Conservation (phyloP, 2,888 invertebrate species). For the Chelonus formosanus region DNA sequence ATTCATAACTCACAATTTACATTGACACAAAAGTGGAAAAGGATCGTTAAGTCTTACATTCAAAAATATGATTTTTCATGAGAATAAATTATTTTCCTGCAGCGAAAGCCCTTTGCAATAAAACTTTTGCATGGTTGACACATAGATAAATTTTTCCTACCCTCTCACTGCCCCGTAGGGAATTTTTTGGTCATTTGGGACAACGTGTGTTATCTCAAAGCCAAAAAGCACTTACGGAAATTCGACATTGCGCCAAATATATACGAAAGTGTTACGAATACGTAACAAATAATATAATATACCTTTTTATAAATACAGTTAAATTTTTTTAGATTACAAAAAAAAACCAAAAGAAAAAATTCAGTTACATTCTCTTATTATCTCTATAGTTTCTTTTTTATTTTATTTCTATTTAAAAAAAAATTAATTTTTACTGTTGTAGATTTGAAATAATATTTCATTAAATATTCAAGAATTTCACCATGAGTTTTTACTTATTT, state of each 20-base stretch:
- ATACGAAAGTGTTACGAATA: constrained; percentile 14
- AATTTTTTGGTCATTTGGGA: constrained; percentile 28
- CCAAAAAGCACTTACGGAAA: constrained; percentile 28
- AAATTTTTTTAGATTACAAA: not conserved
- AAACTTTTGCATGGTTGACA: constrained; percentile 26
- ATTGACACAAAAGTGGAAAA: constrained; percentile 19
- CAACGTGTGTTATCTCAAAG: constrained; percentile 23
- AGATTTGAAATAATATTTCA: too few species aligned
- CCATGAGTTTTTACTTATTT: too few species aligned
- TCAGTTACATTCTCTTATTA: too few species aligned
- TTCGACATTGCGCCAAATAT: constrained; percentile 24
- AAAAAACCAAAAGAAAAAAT: too few species aligned
- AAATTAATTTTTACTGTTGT: too few species aligned
- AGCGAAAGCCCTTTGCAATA: constrained; percentile 24
- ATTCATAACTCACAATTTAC: constrained; percentile 22
- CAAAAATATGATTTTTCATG: constrained; percentile 24
- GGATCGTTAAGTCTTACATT: constrained; percentile 6
- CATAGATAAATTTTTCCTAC: constrained; percentile 25
- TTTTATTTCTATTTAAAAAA: too few species aligned
- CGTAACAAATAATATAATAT: not conserved
- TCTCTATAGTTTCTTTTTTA: too few species aligned
- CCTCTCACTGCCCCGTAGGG: constrained; percentile 11
- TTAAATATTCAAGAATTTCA: too few species aligned
- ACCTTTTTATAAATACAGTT: not conserved
- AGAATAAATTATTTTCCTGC: constrained; percentile 25